phyloP scores from a whole-genome alignment of 2,888 invertebrate species.

The Lepidochitona cinerea region DNA sequence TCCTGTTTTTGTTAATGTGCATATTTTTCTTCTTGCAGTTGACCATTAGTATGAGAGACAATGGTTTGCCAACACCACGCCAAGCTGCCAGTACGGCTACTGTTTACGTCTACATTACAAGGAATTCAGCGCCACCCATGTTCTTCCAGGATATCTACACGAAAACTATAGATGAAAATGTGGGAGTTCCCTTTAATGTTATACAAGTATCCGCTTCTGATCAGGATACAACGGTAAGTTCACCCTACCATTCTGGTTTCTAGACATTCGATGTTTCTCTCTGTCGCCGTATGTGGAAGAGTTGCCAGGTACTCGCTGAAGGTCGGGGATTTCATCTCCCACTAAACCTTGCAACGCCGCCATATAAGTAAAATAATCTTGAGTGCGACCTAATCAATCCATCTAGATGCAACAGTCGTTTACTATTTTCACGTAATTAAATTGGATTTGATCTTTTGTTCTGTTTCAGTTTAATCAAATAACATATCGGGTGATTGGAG shows the following conservation, averaged over 20 bases:
- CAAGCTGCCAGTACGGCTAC: conserved; percentile 27
- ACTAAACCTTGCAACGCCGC: too few species aligned
- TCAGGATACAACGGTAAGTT: conserved; percentile 39
- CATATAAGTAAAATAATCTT: too few species aligned
- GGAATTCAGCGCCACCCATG: conserved; percentile 46
- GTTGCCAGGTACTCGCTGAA: too few species aligned
- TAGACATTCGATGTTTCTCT: too few species aligned
- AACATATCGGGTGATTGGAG: conserved; percentile 51
- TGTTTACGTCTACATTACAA: conserved; percentile 41
- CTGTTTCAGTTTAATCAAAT: conserved; percentile 47
- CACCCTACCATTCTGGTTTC: too few species aligned
- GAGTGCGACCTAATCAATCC: too few species aligned
- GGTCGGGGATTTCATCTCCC: too few species aligned
- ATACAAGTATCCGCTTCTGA: conserved; percentile 44
- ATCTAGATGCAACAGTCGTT: too few species aligned
- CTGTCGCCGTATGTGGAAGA: too few species aligned
- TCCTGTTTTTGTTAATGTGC: not conserved
- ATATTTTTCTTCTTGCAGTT: conserved; percentile 32
- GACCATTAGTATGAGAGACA: conserved; percentile 38
- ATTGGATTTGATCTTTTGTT: not conserved
- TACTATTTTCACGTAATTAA: too few species aligned
- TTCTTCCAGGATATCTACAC: conserved; percentile 47
- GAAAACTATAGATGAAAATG: conserved; percentile 36
- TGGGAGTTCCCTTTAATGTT: conserved; percentile 26
- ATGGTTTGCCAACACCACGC: conserved; percentile 31